Evolutionary conservation across 2,797 vertebrate genomes (phyloP).

Genomic region (Morelia viridis): DNA sequence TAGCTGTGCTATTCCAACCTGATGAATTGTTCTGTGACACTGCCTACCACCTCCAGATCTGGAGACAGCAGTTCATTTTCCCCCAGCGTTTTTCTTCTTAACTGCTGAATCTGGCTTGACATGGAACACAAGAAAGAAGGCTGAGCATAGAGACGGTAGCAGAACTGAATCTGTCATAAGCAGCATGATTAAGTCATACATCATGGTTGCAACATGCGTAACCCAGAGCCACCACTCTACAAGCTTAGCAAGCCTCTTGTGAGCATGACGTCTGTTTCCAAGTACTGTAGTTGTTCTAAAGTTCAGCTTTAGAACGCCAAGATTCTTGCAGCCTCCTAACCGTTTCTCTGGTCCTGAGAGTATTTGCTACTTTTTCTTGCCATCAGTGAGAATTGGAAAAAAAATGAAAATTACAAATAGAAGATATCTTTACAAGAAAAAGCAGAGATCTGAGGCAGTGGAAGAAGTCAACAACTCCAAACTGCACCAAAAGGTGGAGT

Average conservation of each 20-base stretch:
- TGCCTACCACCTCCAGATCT: not conserved
- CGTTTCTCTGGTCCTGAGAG: not conserved
- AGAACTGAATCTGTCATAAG: not conserved
- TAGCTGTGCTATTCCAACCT: not conserved
- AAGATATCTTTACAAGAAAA: not conserved
- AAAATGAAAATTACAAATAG: not conserved
- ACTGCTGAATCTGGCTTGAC: not conserved
- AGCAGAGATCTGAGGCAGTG: slow-evolving; percentile 8
- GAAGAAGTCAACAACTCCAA: not conserved
- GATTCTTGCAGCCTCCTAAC: not conserved
- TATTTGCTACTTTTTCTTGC: not conserved
- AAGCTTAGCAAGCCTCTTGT: not conserved
- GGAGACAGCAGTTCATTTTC: not conserved
- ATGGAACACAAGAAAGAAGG: not conserved
- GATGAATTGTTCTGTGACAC: not conserved
- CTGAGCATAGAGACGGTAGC: not conserved
- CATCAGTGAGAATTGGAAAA: not conserved
- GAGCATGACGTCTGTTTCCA: not conserved
- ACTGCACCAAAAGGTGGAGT: not conserved
- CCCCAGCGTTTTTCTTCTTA: not conserved
- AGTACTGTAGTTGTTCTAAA: not conserved
- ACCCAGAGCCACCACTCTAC: not conserved
- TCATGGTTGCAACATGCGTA: not conserved
- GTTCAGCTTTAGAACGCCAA: not conserved
- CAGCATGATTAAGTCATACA: not conserved